Percentiles rank a stretch among this genome's conserved stretches.
phyloP scores from a whole-genome alignment of 2,113 vertebrate species.

The Stegostoma tigrinum region DNA sequence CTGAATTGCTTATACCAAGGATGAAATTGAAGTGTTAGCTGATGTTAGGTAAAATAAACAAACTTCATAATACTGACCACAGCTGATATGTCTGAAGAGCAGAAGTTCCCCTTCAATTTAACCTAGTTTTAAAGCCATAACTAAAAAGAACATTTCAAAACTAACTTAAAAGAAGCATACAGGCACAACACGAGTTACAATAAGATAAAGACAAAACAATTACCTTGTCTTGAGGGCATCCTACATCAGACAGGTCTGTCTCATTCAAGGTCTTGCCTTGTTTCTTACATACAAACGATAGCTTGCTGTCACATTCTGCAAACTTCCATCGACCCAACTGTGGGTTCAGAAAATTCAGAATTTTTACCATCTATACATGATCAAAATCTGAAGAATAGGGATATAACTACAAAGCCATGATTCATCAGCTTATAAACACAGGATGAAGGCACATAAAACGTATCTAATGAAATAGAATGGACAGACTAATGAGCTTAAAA shows the following conservation, averaged over 20 bases:
- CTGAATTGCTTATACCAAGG: not conserved
- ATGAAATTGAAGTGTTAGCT: not conserved
- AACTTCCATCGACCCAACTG: slow-evolving; percentile 77
- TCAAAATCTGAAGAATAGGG: too few relatives aligned
- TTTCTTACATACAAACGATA: slow-evolving; percentile 80
- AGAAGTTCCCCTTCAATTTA: not conserved
- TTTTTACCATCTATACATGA: not conserved
- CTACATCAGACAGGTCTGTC: slow-evolving; percentile 46
- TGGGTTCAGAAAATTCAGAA: slow-evolving; percentile 36
- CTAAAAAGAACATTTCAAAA: not conserved
- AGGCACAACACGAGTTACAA: not conserved
- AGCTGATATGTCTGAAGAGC: not conserved
- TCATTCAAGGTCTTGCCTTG: slow-evolving; percentile 61
- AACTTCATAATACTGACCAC: not conserved
- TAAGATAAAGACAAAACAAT: slow-evolving; percentile 40
- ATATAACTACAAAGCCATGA: too few relatives aligned
- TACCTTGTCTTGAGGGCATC: slow-evolving; percentile 66
- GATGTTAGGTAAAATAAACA: not conserved
- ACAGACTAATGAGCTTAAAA: too few relatives aligned
- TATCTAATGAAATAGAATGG: too few relatives aligned
- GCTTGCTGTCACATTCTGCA: slow-evolving; percentile 56
- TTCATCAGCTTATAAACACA: too few relatives aligned
- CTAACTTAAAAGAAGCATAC: not conserved
- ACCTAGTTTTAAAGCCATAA: not conserved
- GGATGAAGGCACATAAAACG: too few relatives aligned